A percentile compares a stretch with the other conserved stretches of the same genome.
Conservation (phyloP, 2,113 vertebrate genomes). For the Caranx ignobilis region DNA sequence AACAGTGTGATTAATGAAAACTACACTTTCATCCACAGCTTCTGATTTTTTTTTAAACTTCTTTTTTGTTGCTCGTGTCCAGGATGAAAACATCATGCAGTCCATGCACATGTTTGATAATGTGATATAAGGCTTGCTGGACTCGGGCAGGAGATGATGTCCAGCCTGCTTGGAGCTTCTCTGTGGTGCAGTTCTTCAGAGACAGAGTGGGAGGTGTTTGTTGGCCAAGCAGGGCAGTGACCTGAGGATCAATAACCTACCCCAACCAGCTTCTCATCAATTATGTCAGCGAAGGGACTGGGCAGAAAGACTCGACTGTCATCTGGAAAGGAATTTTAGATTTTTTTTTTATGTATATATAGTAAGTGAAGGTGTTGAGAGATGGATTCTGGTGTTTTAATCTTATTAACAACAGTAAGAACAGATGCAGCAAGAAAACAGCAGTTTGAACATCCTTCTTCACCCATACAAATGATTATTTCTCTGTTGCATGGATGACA, state of each 20-base stretch:
- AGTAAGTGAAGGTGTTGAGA: neutral
- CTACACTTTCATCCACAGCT: neutral
- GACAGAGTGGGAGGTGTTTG: neutral
- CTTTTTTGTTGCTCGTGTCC: slow-evolving; percentile 22
- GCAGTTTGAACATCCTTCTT: neutral
- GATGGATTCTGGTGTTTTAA: slow-evolving; percentile 1
- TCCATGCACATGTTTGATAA: slow-evolving; percentile 96
- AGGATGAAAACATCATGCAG: slow-evolving; percentile 96
- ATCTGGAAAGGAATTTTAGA: slow-evolving; percentile 12
- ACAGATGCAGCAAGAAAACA: neutral
- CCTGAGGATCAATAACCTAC: neutral
- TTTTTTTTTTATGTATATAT: neutral
- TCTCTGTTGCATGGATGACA: slow-evolving; percentile 43
- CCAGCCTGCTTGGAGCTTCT: slow-evolving; percentile 17
- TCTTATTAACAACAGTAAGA: neutral
- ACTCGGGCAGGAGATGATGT: neutral
- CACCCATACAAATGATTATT: slow-evolving; percentile 9
- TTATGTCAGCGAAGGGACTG: neutral
- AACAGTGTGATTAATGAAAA: neutral
- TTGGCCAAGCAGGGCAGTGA: neutral
- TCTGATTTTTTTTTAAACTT: neutral
- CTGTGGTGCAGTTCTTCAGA: slow-evolving; percentile 1
- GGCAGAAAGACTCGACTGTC: neutral
- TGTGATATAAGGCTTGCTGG: slow-evolving; percentile 84
- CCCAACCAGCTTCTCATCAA: neutral